Conservation (phyloP, 2,113 vertebrate species). For the Percopsis transmontana region DNA sequence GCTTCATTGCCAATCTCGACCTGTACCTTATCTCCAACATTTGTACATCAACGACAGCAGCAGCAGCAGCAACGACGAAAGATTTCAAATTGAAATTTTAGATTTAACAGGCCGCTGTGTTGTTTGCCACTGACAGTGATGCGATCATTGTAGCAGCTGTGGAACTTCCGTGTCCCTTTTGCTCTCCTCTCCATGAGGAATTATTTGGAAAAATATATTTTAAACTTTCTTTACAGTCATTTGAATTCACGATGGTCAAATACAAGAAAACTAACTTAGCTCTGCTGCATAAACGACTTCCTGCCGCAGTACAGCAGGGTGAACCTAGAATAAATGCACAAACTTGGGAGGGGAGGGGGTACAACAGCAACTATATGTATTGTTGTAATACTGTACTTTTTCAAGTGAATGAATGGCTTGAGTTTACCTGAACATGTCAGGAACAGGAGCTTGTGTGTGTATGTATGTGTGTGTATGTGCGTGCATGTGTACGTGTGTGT, state of each 20-base stretch:
- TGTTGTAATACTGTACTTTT: slow-evolving; percentile 93
- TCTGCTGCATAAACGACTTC: too few relatives aligned
- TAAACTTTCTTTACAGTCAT: too few relatives aligned
- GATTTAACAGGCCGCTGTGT: slow-evolving; percentile 84
- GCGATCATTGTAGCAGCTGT: slow-evolving; percentile 55
- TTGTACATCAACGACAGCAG: slow-evolving; percentile 81
- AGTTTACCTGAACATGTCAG: slow-evolving; percentile 47
- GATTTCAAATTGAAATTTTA: slow-evolving; percentile 79
- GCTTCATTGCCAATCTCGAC: slow-evolving; percentile 78
- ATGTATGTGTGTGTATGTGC: slow-evolving; percentile 7
- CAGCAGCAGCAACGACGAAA: too few relatives aligned
- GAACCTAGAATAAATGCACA: slow-evolving; percentile 3
- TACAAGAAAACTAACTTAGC: too few relatives aligned
- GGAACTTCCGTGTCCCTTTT: slow-evolving; percentile 27
- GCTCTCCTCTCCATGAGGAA: neutral
- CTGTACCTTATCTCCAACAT: slow-evolving; percentile 82
- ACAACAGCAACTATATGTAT: slow-evolving; percentile 68
- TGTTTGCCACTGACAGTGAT: slow-evolving; percentile 89
- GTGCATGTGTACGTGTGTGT: slow-evolving; percentile 9
- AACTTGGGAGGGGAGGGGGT: slow-evolving; percentile 43
- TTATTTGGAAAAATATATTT: too few relatives aligned
- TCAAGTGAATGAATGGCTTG: slow-evolving; percentile 86
- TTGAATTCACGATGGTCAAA: too few relatives aligned
- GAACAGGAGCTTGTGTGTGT: slow-evolving; percentile 23
- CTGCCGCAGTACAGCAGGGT: neutral